Evolutionary conservation across 2,113 vertebrate genomes (phyloP).

Genomic region (Sinosuthora webbiana): DNA sequence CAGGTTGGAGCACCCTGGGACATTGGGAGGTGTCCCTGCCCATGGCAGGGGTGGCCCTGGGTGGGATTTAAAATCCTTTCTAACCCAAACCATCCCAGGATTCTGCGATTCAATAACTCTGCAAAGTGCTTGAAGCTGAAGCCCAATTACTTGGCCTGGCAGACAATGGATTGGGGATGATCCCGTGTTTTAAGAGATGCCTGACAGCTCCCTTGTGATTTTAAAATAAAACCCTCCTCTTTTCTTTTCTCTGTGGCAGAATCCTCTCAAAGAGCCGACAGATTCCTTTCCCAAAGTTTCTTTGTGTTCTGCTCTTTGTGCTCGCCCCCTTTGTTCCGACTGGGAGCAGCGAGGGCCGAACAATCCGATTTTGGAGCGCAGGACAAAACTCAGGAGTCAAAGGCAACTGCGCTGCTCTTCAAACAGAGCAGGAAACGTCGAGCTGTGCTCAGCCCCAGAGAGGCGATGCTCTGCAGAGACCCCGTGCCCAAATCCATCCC

Average conservation of each 20-base stretch:
- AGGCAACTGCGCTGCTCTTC: background rate
- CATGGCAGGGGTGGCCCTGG: no score
- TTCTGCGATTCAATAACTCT: background rate
- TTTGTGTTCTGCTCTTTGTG: background rate
- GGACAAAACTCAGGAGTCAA: background rate
- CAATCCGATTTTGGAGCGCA: background rate
- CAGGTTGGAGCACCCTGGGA: fast-evolving
- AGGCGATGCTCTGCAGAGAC: background rate
- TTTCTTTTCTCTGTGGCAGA: background rate
- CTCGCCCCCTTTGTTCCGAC: background rate
- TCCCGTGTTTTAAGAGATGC: background rate
- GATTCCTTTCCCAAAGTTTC: background rate
- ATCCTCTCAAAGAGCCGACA: background rate
- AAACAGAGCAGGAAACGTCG: background rate
- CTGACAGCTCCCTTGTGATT: background rate
- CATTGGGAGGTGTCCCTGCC: background rate
- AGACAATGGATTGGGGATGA: background rate
- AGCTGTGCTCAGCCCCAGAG: background rate
- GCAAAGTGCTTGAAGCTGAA: background rate
- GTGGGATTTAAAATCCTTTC: background rate
- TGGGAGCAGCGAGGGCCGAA: background rate
- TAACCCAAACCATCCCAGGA: background rate
- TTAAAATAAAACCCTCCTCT: background rate
- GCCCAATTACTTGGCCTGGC: background rate
- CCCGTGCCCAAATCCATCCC: background rate